These are phyloP conservation scores for Sphyrna mokarran DNA, from an alignment of 2,113 vertebrate genomes.

Conservation along the genomic window DNA sequence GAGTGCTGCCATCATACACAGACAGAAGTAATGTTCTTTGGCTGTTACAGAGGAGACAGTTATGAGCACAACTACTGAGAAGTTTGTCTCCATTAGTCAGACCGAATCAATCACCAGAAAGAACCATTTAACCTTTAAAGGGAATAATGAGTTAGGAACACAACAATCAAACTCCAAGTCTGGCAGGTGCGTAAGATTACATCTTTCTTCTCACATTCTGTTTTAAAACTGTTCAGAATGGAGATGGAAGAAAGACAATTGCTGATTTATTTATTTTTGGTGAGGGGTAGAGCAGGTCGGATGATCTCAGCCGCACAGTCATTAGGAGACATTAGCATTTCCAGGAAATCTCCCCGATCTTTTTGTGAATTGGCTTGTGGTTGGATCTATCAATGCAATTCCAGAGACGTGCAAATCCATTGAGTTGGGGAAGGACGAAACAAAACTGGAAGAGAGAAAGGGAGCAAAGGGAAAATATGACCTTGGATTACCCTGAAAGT, in stretches of 20 bases:
- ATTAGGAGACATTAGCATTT: background rate
- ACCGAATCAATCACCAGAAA: background rate
- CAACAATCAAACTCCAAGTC: background rate
- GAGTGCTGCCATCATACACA: background rate
- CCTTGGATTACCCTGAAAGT: background rate
- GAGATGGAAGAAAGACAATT: background rate
- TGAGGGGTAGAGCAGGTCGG: too few species aligned
- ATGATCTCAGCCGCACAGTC: background rate
- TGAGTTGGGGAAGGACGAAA: background rate
- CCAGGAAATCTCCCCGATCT: background rate
- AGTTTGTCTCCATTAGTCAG: background rate
- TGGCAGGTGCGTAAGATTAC: background rate
- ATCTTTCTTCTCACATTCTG: background rate
- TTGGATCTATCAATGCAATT: background rate
- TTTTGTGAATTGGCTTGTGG: background rate
- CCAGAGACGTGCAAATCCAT: background rate
- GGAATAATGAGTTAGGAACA: background rate
- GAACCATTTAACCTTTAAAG: background rate
- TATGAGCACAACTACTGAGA: background rate
- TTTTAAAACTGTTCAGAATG: background rate
- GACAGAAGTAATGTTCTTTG: background rate
- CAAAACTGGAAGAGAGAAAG: constrained; percentile 9
- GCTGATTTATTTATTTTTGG: background rate
- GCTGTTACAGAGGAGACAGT: background rate
- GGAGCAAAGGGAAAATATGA: background rate